Evolutionary conservation across 2,797 vertebrate species (phyloP).

Genomic region (Lepidocolaptes lacrymiger): DNA sequence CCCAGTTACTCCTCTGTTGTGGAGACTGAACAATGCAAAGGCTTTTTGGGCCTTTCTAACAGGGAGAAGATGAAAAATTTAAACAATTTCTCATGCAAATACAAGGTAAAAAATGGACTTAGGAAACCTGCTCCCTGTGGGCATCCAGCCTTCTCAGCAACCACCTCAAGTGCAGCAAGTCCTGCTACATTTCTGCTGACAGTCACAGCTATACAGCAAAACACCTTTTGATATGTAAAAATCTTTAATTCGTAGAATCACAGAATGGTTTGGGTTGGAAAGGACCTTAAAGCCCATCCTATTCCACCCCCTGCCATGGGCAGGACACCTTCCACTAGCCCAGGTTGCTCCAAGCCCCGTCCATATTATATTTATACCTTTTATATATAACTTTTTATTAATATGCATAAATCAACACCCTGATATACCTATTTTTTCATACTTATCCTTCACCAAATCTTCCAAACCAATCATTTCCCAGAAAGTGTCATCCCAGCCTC

Average conservation of each 20-base stretch:
- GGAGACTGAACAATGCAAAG: neutral
- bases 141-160: neutral
- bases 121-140: neutral
- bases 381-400: neutral
- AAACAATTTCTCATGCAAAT: neutral
- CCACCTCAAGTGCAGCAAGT: neutral
- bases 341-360: neutral
- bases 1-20: neutral
- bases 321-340: neutral
- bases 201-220: neutral
- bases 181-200: neutral
- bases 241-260: neutral
- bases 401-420: neutral
- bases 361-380: neutral
- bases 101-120: neutral
- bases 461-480: constrained; percentile 88
- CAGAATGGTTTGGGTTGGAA: neutral
- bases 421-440: constrained; percentile 88
- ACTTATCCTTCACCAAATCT: constrained; percentile 86
- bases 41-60: neutral
- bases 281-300: neutral
- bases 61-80: neutral
- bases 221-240: neutral
- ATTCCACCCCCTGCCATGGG: neutral
- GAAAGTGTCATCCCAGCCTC: constrained; percentile 90